A percentile compares a stretch with the other conserved stretches of the same genome.
phyloP scores from a whole-genome alignment of 2,888 invertebrate genomes.

The Mimas tiliae region DNA sequence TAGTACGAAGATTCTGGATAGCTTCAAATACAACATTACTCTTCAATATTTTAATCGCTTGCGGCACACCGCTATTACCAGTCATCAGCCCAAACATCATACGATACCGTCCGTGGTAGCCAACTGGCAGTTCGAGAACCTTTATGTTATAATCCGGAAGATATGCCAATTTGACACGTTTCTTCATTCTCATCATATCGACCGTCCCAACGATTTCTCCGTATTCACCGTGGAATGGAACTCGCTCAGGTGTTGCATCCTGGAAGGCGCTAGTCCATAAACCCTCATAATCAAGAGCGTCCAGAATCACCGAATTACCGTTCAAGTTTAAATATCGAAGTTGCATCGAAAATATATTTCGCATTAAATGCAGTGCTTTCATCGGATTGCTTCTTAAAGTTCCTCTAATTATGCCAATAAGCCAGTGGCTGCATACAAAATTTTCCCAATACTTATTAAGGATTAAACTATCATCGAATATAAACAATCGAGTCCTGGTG shows the following conservation, averaged over 20 bases:
- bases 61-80: conserved; percentile 1
- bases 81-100: conserved; percentile 1
- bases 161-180: conserved; percentile 43
- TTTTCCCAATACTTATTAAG: conserved; percentile 37
- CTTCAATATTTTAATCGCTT: conserved; percentile 5
- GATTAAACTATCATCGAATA: conserved; percentile 35
- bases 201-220: conserved; percentile 43
- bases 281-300: conserved; percentile 30
- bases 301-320: conserved; percentile 27
- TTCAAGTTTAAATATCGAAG: conserved; percentile 12
- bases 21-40: conserved; percentile 6
- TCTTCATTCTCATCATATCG: conserved; percentile 46
- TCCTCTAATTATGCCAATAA: conserved; percentile 30
- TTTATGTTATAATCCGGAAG: conserved; percentile 45
- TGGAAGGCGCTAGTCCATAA: conserved; percentile 48
- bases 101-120: conserved; percentile 42
- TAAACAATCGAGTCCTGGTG: conserved; percentile 32
- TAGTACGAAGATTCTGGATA: neutral
- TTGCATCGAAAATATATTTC: conserved; percentile 11
- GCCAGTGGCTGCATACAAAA: conserved; percentile 30
- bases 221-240: conserved; percentile 44
- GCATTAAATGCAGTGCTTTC: conserved; percentile 16
- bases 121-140: conserved; percentile 50
- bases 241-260: conserved; percentile 35
- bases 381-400: conserved; percentile 20